Conservation (phyloP, 2,888 invertebrate genomes). For the Tetropium fuscum region DNA sequence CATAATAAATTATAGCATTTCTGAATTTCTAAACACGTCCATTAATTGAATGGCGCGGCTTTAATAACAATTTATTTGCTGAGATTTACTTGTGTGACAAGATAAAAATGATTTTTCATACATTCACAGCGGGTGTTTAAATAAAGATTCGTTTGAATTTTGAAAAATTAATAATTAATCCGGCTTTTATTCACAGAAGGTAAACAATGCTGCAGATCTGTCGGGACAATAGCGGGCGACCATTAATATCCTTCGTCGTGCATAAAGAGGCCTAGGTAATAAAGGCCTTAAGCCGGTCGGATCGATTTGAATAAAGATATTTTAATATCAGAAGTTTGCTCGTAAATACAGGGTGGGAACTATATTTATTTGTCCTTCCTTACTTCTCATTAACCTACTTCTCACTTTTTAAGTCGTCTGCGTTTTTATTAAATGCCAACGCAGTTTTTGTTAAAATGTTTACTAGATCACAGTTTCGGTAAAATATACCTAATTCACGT, state of each 20-base stretch:
- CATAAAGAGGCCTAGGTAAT: conserved; percentile 43
- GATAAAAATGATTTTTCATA: conserved; percentile 29
- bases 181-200: conserved; percentile 31
- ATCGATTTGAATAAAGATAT: conserved; percentile 38
- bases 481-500: too few species aligned
- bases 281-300: conserved; percentile 33
- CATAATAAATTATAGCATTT: conserved; percentile 24
- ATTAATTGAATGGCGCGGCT: conserved; percentile 20
- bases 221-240: conserved; percentile 38
- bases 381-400: too few species aligned
- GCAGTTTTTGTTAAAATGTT: too few species aligned
- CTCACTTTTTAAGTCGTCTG: too few species aligned
- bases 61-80: conserved; percentile 28
- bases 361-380: too few species aligned
- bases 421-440: too few species aligned
- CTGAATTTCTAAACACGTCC: conserved; percentile 19
- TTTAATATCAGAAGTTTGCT: conserved; percentile 46
- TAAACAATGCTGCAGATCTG: conserved; percentile 37
- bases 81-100: conserved; percentile 25
- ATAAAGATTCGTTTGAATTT: conserved; percentile 23
- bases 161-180: conserved; percentile 34
- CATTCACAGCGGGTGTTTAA: conserved; percentile 4
- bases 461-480: too few species aligned
- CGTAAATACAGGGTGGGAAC: too few species aligned
- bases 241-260: conserved; percentile 46